Base-by-base conservation (phyloP, 2,797 vertebrate genomes). In the Acridotheres tristis region DNA sequence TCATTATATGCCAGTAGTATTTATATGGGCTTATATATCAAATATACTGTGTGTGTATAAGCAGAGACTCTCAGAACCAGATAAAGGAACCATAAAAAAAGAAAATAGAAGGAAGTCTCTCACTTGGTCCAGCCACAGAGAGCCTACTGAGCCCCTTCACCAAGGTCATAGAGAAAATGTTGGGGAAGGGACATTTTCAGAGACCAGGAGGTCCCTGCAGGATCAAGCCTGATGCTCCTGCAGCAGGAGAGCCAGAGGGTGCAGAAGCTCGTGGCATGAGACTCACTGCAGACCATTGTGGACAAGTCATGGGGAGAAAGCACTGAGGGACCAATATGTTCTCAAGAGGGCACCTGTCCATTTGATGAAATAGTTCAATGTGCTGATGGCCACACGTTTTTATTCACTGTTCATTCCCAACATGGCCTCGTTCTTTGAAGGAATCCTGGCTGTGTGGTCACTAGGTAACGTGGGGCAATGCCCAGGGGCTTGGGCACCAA, bases 11-110 rank as follows among this genome's bases (percentile, higher is more conserved):
- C 36, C 78, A 85, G 21, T 22, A 47, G 51, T 92, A 81, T 93
- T 92, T 94, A 90, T 88, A 90, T 81, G 55, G 62, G 58, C 59
- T 88, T 88, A 84, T 89, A 92, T 87, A 93, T 90, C 90, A 96
- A 92, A 86, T 87, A 86, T 58, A 95, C 59, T 66, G 25, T 87
- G 74, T 90, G 30, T 94, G 25, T 69, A 38, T 82, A 90, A 87
- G 77, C 59, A 82, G 73, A 75, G 80, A 85, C 14, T 69, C 87
- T 62, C 84, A 82, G 85, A 85, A 78, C 47, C 55, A 47, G 40
- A 54, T 69, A 87, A 69, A 59, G 55, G 51, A 90, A 17, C 16
- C 42, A 54, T 88, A 55, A 74, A 85, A 77, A 78, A 74, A 32
- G 8, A 91, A 72, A 88, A 74, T 30, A 20, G 30, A 89, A 69